Base-by-base conservation (phyloP, 2,888 invertebrate species). In the Anticlea derivata region DNA sequence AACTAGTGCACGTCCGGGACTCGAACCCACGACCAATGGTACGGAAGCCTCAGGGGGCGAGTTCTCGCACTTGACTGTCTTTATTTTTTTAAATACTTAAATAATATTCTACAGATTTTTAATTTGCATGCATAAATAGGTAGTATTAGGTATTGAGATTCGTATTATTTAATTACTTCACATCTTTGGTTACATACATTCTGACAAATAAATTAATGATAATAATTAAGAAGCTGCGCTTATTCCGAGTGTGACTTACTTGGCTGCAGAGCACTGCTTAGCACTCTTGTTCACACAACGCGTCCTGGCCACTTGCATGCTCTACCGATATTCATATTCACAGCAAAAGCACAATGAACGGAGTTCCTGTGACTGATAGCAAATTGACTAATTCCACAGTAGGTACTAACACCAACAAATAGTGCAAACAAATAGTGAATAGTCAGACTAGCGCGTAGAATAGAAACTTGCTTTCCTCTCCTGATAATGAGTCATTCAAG, bases 211-310 rank as follows among this genome's bases (percentile, higher is more conserved):
- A n/a, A n/a, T n/a, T 13, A 10, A 5, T 26, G 1, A 7, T 23
- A 35, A 11, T 31, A 11, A 27, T 24, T 22, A n/a, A 17, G 4
- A 4, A 17, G 17, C 17, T 17, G 17, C 17, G 4, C 17, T 17
- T 17, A 17, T 3, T 4, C 4, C 2, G 5, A 34, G 20, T n/a
- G 5, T 5, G 11, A 50, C 71, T 70, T 58, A 82, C 82, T 68
- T 73, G 27, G 66, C 58, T 20, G 62, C 66, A 6, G 70, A 58
- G n/a, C 70, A 54, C 5, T 78, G 13, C 7, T 60, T 38, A 10
- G 60, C 63, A 10, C 63, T 54, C 60, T 78, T 78, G 1, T 55
- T 55, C 11, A 68, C 34, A 23, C 70, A 61, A 20, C 60, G 55
- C 1, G 56, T 51, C 7, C 57, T 50, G 3, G 61, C 54, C 33